Evolutionary conservation across 2,113 vertebrate species (phyloP).

Genomic region (Peromyscus leucopus): DNA sequence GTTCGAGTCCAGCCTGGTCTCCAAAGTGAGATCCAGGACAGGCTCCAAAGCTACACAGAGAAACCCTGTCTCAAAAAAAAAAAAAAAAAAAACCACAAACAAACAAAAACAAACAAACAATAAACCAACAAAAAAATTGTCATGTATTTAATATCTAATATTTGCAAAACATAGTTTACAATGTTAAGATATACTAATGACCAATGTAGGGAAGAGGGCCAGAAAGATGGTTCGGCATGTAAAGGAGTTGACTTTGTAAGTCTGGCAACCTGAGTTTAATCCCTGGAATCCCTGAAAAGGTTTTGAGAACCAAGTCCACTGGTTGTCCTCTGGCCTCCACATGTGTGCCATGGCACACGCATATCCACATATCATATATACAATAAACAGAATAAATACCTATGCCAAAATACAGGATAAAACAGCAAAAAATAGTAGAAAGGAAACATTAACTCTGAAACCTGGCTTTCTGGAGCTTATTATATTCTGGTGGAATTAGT

Average conservation of each 20-base stretch:
- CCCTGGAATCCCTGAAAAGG: neutral
- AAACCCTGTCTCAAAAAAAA: too few relatives aligned
- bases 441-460: neutral
- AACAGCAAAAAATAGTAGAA: neutral
- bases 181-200: conserved; percentile 1
- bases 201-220: neutral
- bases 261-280: neutral
- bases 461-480: neutral
- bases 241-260: neutral
- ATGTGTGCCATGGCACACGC: neutral
- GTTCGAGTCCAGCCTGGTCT: too few relatives aligned
- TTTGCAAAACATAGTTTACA: conserved; percentile 18
- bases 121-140: neutral
- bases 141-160: neutral
- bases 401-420: neutral
- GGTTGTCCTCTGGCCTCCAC: neutral
- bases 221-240: neutral
- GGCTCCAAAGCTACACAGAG: too few relatives aligned
- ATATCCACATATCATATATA: neutral
- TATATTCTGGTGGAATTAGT: neutral
- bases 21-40: too few relatives aligned
- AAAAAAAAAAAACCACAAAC: too few relatives aligned
- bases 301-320: neutral
- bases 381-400: neutral
- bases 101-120: too few relatives aligned